Evolutionary conservation across 2,797 vertebrate species (phyloP).

Genomic region (Cyprinodon diabolis): DNA sequence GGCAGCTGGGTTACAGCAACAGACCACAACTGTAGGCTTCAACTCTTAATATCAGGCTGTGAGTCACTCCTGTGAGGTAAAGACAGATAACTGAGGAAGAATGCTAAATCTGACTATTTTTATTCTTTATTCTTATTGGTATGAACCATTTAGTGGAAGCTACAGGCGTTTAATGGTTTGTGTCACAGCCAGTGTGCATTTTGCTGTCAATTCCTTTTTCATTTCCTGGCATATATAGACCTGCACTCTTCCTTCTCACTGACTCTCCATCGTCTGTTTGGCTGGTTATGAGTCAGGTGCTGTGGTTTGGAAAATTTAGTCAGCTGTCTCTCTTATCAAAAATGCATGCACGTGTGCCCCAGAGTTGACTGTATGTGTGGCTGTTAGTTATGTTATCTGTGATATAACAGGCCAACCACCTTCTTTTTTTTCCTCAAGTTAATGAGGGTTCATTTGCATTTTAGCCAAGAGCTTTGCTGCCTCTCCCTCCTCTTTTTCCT

Average conservation of each 20-base stretch:
- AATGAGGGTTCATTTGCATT: conserved; percentile 81
- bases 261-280: conserved; percentile 35
- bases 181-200: conserved; percentile 17
- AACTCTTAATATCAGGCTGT: too few relatives aligned
- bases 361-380: conserved; percentile 30
- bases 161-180: conserved; percentile 22
- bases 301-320: conserved; percentile 57
- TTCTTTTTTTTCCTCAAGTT: conserved; percentile 70
- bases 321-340: conserved; percentile 67
- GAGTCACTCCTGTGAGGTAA: neutral
- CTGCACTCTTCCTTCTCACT: conserved; percentile 32
- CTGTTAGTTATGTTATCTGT: conserved; percentile 71
- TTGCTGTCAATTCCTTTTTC: conserved; percentile 10
- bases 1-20: neutral
- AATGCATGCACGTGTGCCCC: conserved; percentile 24
- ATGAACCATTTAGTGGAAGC: conserved; percentile 21
- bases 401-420: conserved; percentile 74
- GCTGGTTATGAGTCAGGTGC: conserved; percentile 68
- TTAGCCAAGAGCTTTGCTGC: conserved; percentile 72
- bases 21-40: neutral
- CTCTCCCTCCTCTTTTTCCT: conserved; percentile 24
- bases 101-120: conserved; percentile 6
- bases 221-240: conserved; percentile 24
- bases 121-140: conserved; percentile 15
- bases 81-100: neutral